Evolutionary conservation across 2,888 invertebrate species (phyloP), one percentile per base, ranked within the genome.

Genomic region (Anagyrus pseudococci): DNA sequence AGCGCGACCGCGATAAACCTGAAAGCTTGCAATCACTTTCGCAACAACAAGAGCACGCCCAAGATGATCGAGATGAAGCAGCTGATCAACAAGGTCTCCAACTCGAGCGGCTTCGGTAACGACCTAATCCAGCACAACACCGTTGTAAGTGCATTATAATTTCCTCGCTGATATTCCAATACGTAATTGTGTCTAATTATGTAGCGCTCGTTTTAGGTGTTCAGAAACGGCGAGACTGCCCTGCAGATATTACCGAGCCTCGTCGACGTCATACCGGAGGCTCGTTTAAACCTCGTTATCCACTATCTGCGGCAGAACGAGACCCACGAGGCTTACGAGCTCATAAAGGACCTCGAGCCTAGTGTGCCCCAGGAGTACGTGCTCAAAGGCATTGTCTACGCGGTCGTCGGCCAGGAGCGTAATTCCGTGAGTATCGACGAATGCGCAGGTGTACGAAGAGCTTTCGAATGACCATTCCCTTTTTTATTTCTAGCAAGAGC

Each of bases 261-360:
- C 43, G 90, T 99, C 1, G 96, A 98, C 81, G 93, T 98, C 3
- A 93, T 99, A 26, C 96, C 97, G 0, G 99, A 99, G 83, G 98
- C 99, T 0, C 85, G 98, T 40, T 85, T 98, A 2, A 99, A 99
- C 84, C 85, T 99, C 64, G 96, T 98, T 2, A 96, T 98, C 62
- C 94, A 96, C 82, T 89, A 97, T 76, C 86, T 99, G 25, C 90
- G 91, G 71, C 92, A 92, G 80, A 90, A 95, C 70, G 94, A 97
- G 73, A 88, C 95, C 0, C 84, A 89, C 64, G 96, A 96, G 77
- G 97, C 98, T 0, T 91, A 92, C 71, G 88, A 90, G 40, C 81
- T 98, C 46, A 88, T 98, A 73, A 95, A 95, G 77, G 93, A 96
- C 58, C 81, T 98, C 55, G 96, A 97, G 74, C 95, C 98, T 0